These are phyloP conservation scores for Doryteuthis pealeii DNA, from an alignment of 1,140 invertebrate genomes.

Conservation along the genomic window DNA sequence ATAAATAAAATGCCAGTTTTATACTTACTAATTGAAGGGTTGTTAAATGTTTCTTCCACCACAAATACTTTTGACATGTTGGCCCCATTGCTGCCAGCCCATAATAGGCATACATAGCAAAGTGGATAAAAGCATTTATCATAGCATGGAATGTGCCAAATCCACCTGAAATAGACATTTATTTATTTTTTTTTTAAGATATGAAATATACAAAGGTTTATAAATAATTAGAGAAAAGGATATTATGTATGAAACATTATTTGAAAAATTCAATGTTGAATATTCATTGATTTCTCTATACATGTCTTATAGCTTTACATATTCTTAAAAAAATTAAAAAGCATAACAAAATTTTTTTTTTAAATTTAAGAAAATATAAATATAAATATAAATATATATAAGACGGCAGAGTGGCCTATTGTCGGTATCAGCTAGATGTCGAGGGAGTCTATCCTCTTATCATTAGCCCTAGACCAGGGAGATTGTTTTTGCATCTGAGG, in stretches of 20 bases:
- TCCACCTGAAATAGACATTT: slow-evolving; percentile 44
- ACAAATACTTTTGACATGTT: slow-evolving; percentile 75
- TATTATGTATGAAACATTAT: background rate
- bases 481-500: too few species aligned
- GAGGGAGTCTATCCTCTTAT: too few species aligned
- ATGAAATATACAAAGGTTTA: background rate
- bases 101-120: slow-evolving; percentile 94
- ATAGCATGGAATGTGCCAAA: slow-evolving; percentile 67
- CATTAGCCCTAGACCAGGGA: too few species aligned
- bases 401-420: too few species aligned
- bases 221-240: background rate
- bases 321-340: too few species aligned
- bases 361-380: too few species aligned
- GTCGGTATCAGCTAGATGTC: too few species aligned
- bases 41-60: slow-evolving; percentile 94
- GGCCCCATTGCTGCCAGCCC: slow-evolving; percentile 81
- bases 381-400: too few species aligned
- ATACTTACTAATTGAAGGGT: slow-evolving; percentile 77
- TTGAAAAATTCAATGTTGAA: too few species aligned
- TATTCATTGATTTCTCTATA: too few species aligned
- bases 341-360: too few species aligned
- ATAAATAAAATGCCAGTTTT: background rate
- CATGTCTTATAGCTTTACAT: too few species aligned
- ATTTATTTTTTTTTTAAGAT: background rate
- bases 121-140: slow-evolving; percentile 88